Evolutionary conservation across 2,797 vertebrate species (phyloP).

Genomic region (Neosilurus mollespiculum): DNA sequence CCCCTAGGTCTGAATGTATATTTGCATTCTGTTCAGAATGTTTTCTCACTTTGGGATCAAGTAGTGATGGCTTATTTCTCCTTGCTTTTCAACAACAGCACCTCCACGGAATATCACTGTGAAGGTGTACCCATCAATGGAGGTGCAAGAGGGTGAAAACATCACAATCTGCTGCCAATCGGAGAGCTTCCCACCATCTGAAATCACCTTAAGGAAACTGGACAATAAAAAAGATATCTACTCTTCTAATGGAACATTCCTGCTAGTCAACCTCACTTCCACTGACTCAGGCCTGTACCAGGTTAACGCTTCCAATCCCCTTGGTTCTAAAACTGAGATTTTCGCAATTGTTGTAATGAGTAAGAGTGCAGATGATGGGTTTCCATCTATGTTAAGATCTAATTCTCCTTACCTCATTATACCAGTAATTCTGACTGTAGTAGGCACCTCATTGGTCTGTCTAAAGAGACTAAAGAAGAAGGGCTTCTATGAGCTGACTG

Average conservation of each 20-base stretch:
- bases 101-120: slow-evolving; percentile 70
- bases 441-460: slow-evolving; percentile 58
- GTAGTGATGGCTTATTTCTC: slow-evolving; percentile 23
- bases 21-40: neutral
- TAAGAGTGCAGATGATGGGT: slow-evolving; percentile 46
- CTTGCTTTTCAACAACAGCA: slow-evolving; percentile 56
- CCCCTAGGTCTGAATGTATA: neutral
- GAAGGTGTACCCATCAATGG: slow-evolving; percentile 64
- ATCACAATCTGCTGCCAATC: slow-evolving; percentile 68
- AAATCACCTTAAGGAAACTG: slow-evolving; percentile 70
- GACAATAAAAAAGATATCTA: slow-evolving; percentile 61
- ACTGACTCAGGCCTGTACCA: slow-evolving; percentile 67
- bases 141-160: slow-evolving; percentile 73
- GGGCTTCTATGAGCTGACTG: slow-evolving; percentile 70
- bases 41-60: neutral
- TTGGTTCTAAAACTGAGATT: slow-evolving; percentile 65
- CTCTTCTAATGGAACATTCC: slow-evolving; percentile 68
- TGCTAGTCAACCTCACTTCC: slow-evolving; percentile 66
- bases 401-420: slow-evolving; percentile 51
- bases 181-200: slow-evolving; percentile 67
- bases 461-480: slow-evolving; percentile 68
- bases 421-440: slow-evolving; percentile 40
- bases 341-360: slow-evolving; percentile 71
- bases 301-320: slow-evolving; percentile 69
- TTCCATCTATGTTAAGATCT: neutral